Evolutionary conservation across 53 echinoderm and acorn worm species (phyloP).

Genomic region (Crossaster papposus): DNA sequence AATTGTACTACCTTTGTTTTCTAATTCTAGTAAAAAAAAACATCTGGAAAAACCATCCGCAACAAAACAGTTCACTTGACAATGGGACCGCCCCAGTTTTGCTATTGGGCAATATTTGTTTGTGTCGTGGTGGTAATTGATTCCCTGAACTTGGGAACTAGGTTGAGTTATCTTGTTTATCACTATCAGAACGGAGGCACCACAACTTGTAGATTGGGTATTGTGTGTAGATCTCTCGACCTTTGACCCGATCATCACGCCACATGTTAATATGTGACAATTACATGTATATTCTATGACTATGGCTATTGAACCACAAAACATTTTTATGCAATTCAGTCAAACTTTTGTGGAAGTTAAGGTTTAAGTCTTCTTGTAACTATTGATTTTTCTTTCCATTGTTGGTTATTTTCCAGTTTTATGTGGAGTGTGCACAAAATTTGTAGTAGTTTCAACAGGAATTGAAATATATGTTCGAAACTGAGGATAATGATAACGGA

Average conservation of each 20-base stretch:
- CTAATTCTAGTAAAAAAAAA: neutral
- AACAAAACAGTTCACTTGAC: neutral
- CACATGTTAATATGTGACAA: neutral
- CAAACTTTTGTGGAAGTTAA: no score
- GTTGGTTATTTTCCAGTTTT: no score
- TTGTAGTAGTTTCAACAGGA: no score
- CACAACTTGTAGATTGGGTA: neutral
- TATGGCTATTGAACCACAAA: no score
- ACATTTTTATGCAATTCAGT: no score
- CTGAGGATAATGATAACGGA: no score
- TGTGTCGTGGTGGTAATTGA: neutral
- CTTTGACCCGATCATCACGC: conserved; percentile 17
- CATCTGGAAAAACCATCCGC: neutral
- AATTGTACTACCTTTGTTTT: neutral
- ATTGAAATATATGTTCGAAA: no score
- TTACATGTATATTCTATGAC: no score
- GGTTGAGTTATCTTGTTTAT: neutral
- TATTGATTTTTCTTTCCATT: no score
- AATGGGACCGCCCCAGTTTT: neutral
- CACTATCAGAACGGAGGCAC: neutral
- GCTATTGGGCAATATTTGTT: neutral
- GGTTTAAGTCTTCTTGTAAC: no score
- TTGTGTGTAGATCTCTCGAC: neutral
- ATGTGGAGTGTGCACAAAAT: no score
- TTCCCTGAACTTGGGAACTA: neutral